Evolutionary conservation across 1,140 invertebrate genomes (phyloP), one percentile per base, ranked within the genome.

Genomic region (Carcinoscorpius rotundicauda): DNA sequence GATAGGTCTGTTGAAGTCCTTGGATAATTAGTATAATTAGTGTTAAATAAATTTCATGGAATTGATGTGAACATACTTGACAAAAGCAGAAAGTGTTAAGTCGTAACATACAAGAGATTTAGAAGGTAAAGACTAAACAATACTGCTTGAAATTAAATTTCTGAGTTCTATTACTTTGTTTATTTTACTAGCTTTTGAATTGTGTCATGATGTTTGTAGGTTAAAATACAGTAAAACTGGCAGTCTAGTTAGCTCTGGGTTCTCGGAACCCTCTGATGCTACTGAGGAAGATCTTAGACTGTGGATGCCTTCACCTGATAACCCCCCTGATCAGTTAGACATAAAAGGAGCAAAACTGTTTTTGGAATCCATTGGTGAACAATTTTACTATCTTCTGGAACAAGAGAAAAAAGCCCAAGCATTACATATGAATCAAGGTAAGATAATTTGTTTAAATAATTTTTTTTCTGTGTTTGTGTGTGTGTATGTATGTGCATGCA

Each of bases 381-480:
- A 97, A 75, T 97, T 98, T 78, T 98, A 94, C 81, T 88, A 94
- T 80, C 78, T 98, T 70, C 82, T 96, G 66, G 84, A 89, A 72
- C 91, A 96, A 77, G 94, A 97, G 75, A 87, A 87, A 70, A 88
- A 94, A 70, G 91, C 92, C 0, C 81, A 87, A 50, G 70, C 74
- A 49, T 74, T 91, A 73, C 87, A 90, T 72, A 81, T 88, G 75
- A 84, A 85, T 66, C 84, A 87, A 78, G 55, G 10, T 10, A 57
- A 11, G 10, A 57, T 29, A 29, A 29, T 29, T 29, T 29, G 29
- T 29, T 29, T 29, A 29, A 29, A 29, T 29, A 29, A 29, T 1
- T 29, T 29, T 29, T 29, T 29, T 29, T 29, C 29, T 29, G 29
- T 29, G 29, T 29, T 29, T 29, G 29, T 29, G 29, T 29, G 29